Evolutionary conservation across 2,113 vertebrate genomes (phyloP).

Genomic region (Indicator indicator): DNA sequence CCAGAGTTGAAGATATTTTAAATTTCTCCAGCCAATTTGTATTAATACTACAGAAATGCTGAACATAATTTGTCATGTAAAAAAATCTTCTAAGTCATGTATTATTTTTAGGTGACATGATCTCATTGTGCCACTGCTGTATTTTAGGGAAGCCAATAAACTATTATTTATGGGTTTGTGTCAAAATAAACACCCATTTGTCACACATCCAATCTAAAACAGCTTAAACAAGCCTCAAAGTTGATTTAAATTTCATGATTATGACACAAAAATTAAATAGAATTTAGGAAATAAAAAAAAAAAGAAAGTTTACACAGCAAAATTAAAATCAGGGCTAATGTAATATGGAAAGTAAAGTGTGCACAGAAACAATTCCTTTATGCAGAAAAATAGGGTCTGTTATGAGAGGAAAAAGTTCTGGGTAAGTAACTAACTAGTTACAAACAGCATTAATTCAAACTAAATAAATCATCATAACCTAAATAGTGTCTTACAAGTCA

Average conservation of each 20-base stretch:
- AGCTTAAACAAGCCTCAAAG: background rate
- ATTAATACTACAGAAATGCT: background rate
- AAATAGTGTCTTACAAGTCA: background rate
- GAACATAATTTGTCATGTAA: background rate
- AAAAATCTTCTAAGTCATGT: background rate
- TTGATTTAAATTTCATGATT: background rate
- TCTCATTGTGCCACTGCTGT: background rate
- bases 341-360: background rate
- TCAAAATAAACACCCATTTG: background rate
- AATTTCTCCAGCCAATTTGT: conserved; percentile 22
- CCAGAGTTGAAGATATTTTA: conserved; percentile 19
- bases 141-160: background rate
- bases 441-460: background rate
- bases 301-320: background rate
- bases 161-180: background rate
- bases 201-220: background rate
- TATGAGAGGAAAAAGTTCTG: background rate
- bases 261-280: background rate
- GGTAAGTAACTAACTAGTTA: background rate
- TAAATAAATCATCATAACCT: background rate
- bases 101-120: conserved; percentile 22
- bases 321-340: background rate
- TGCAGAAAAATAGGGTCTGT: background rate
- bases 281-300: background rate
- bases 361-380: background rate